A percentile compares a stretch with the other conserved stretches of the same genome.
Conservation (phyloP, 1,140 invertebrate genomes). For the Capitella teleta region DNA sequence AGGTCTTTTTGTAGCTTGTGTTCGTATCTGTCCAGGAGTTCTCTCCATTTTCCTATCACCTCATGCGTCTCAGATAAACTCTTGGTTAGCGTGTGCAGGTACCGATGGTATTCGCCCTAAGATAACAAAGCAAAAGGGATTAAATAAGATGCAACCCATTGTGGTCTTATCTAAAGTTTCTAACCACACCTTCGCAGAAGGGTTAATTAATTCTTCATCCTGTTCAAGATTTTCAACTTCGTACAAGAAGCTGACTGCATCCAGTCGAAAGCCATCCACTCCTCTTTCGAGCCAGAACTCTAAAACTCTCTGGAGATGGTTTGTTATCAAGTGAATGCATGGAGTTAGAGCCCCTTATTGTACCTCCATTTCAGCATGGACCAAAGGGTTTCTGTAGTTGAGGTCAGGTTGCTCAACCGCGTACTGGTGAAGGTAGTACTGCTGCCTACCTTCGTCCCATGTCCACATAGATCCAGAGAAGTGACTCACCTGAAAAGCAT, state of each 20-base stretch:
- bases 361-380: conserved; percentile 52
- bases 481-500: not conserved
- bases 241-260: conserved; percentile 22
- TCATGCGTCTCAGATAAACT: too few species aligned
- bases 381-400: conserved; percentile 54
- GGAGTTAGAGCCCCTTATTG: not conserved
- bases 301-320: conserved; percentile 20
- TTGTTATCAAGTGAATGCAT: not conserved
- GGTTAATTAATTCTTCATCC: too few species aligned
- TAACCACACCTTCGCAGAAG: too few species aligned
- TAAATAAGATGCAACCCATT: too few species aligned
- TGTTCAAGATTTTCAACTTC: too few species aligned
- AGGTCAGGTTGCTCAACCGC: conserved; percentile 59
- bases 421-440: conserved; percentile 65
- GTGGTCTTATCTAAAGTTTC: too few species aligned
- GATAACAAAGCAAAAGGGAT: too few species aligned
- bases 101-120: too few species aligned
- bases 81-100: too few species aligned
- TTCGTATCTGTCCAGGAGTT: too few species aligned
- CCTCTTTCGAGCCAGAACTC: conserved; percentile 30
- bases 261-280: conserved; percentile 35
- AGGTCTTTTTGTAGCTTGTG: too few species aligned
- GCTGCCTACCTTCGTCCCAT: not conserved
- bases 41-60: too few species aligned
- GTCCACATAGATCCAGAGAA: not conserved